A percentile compares a stretch with the other conserved stretches of the same genome.
phyloP scores from a whole-genome alignment of 2,888 invertebrate species.

The Ptychoptera albimana region DNA sequence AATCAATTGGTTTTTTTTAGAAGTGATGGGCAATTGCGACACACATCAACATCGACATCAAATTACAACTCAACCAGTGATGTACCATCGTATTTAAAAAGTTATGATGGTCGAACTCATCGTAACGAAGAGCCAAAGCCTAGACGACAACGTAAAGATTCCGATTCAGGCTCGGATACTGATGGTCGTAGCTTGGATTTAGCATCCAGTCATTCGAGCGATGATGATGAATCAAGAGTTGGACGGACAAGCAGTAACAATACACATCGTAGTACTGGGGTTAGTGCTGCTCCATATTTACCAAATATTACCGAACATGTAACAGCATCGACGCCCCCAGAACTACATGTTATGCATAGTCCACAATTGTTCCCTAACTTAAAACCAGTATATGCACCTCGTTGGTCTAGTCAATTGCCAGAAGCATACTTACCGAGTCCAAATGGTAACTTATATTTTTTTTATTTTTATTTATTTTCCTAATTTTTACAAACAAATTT shows the following conservation, averaged over 20 bases:
- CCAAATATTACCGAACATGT: slow-evolving; percentile 44
- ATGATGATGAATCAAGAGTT: slow-evolving; percentile 55
- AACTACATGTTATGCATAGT: slow-evolving; percentile 45
- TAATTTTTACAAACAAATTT: slow-evolving; percentile 1
- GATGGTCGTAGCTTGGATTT: slow-evolving; percentile 69
- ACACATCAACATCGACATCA: slow-evolving; percentile 73
- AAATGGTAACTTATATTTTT: slow-evolving; percentile 22
- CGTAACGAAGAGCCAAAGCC: slow-evolving; percentile 15
- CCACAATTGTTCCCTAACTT: slow-evolving; percentile 53
- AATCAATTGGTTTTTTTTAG: slow-evolving; percentile 21
- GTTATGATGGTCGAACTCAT: slow-evolving; percentile 35
- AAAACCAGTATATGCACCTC: slow-evolving; percentile 44
- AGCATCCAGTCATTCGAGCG: slow-evolving; percentile 90
- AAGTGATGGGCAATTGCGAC: slow-evolving; percentile 68
- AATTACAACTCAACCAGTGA: slow-evolving; percentile 73
- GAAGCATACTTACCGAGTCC: slow-evolving; percentile 43
- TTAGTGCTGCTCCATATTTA: slow-evolving; percentile 35
- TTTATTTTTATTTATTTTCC: slow-evolving; percentile 5
- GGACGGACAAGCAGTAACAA: slow-evolving; percentile 20
- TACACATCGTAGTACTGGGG: slow-evolving; percentile 31
- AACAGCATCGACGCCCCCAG: slow-evolving; percentile 44
- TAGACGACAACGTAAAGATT: slow-evolving; percentile 38
- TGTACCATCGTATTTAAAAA: slow-evolving; percentile 53
- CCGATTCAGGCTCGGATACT: slow-evolving; percentile 72
- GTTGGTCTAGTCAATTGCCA: slow-evolving; percentile 53